Base-by-base conservation (phyloP, 2,888 invertebrate genomes). In the Meandrusa payeni region DNA sequence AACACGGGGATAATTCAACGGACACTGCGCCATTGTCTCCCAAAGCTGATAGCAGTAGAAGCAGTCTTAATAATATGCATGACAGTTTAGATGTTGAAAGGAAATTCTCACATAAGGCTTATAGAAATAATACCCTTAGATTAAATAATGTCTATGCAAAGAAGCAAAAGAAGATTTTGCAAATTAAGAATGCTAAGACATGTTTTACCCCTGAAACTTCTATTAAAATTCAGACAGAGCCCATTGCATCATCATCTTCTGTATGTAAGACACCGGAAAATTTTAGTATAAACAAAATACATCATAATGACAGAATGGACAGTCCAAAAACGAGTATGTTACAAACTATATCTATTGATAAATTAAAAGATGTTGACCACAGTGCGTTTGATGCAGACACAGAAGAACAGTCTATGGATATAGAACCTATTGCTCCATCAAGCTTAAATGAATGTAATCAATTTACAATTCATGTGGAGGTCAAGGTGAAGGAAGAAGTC, bases 131-230 rank as follows among this genome's bases (percentile, higher is more conserved):
- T 47, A 54, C 69, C 37, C 54, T 83, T 55, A 76, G 72, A 59
- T 62, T 83, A 55, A 86, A 81, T 56, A 86, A 83, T 55, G 71
- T 82, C 42, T 86, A 69, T 64, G 76, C 83, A 11, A 88, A 77
- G 52, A 88, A 88, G 55, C 67, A 76, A 44, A 88, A 85, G 50
- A 88, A 86, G 59, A 59, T 85, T 40, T 64, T 88, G 45, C 76
- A 85, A 48, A 88, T 88, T 34, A 87, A 83, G 48, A 86, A 86
- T 58, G 62, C 69, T 2, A 85, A 78, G 53, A 36, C 47, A 11
- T 55, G 48, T 20, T 46, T 47, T 28, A 43, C 31, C 2, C 50
- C 40, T 41, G 48, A 43, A 20, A 46, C 48, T 23, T 48, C 56
- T 5, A 55, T 37, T 23, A 59, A 56, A 36, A 44, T 36, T 33